These are phyloP conservation scores for Tuta absoluta DNA, from an alignment of 2,888 invertebrate genomes.

Conservation along the genomic window DNA sequence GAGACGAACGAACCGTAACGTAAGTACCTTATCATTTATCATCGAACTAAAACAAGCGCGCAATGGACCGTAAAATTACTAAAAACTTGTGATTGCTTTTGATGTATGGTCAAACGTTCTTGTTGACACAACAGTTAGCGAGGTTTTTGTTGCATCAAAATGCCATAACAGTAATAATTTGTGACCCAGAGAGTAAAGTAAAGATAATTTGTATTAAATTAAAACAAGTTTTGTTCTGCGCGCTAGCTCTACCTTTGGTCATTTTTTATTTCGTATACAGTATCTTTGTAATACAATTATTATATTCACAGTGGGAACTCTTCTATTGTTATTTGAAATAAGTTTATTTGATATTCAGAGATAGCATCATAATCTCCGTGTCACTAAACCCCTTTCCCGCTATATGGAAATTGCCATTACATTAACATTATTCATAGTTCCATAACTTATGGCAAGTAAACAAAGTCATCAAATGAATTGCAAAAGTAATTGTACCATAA, in stretches of 20 bases:
- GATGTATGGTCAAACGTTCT: not conserved
- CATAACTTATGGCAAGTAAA: not conserved
- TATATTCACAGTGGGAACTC: no score
- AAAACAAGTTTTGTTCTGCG: no score
- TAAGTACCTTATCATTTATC: constrained; percentile 21
- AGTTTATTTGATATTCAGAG: constrained; percentile 28
- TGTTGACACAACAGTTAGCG: constrained; percentile 5
- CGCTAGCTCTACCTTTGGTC: no score
- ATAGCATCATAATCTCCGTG: constrained; percentile 33
- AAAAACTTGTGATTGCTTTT: constrained; percentile 23
- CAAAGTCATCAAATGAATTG: constrained; percentile 4
- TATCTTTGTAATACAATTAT: no score
- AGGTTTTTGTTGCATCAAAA: not conserved
- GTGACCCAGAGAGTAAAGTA: no score
- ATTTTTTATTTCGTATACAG: no score
- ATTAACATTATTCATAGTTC: constrained; percentile 9
- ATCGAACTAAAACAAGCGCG: constrained; percentile 19
- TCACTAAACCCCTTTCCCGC: constrained; percentile 1
- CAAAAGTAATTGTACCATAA: not conserved
- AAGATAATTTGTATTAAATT: no score
- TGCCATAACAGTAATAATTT: not conserved
- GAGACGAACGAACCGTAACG: constrained; percentile 12
- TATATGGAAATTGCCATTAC: constrained; percentile 22
- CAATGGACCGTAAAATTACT: constrained; percentile 43
- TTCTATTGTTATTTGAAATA: no score